Conservation (phyloP, 2,113 vertebrate genomes). For the Trinectes maculatus region DNA sequence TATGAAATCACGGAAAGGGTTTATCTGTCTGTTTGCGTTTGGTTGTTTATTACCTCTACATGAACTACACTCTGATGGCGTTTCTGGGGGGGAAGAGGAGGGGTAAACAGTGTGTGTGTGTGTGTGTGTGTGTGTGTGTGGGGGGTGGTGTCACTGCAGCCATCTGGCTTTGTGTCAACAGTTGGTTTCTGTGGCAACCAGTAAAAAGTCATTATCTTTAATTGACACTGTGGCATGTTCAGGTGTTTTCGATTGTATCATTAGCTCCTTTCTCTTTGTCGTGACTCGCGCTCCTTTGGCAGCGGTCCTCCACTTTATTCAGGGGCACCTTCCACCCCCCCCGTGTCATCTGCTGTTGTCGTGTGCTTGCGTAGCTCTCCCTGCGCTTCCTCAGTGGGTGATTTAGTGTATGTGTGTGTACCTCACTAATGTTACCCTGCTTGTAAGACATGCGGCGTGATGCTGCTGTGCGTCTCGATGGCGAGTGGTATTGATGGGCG, state of each 20-base stretch:
- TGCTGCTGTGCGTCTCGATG: conserved; percentile 18
- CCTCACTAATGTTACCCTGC: conserved; percentile 19
- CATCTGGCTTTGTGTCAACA: conserved; percentile 72
- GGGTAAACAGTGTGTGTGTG: neutral
- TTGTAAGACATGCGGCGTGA: neutral
- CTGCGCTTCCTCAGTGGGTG: conserved; percentile 13
- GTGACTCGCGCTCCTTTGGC: conserved; percentile 64
- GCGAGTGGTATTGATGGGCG: conserved; percentile 7
- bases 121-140: neutral
- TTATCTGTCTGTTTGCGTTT: conserved; percentile 49
- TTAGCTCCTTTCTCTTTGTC: conserved; percentile 33
- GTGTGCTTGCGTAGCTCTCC: neutral
- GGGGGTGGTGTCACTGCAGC: conserved; percentile 38
- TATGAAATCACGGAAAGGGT: conserved; percentile 31
- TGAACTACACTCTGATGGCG: conserved; percentile 37
- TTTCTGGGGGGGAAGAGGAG: conserved; percentile 2
- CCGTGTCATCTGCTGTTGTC: conserved; percentile 8
- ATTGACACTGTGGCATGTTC: conserved; percentile 80
- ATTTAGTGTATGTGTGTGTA: conserved; percentile 29
- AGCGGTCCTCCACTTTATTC: conserved; percentile 35
- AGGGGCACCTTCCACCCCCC: conserved; percentile 1
- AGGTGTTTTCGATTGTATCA: conserved; percentile 79
- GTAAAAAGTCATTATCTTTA: conserved; percentile 80
- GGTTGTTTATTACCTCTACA: conserved; percentile 16
- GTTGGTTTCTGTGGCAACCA: conserved; percentile 81